Conservation (phyloP, 2,888 invertebrate genomes). For the Cephonodes hylas region DNA sequence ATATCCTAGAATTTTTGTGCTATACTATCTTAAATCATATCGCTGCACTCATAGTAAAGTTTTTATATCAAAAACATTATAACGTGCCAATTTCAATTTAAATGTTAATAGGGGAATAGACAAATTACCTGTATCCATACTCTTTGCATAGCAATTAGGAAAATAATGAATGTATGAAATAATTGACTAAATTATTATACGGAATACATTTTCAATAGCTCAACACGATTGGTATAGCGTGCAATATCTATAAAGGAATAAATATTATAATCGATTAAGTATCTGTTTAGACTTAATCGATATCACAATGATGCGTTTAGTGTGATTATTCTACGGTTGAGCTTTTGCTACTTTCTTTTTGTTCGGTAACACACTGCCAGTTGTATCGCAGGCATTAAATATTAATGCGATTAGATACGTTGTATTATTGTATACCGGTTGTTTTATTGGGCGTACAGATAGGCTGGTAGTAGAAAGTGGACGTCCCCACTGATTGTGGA, state of each 20-base stretch:
- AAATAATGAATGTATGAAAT: neutral
- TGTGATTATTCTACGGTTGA: constrained; percentile 9
- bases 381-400: neutral
- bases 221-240: neutral
- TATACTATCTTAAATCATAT: too few relatives aligned
- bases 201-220: neutral
- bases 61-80: neutral
- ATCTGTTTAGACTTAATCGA: neutral
- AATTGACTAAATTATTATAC: neutral
- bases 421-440: neutral
- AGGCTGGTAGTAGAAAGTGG: neutral
- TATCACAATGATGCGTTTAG: constrained; percentile 12
- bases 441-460: neutral
- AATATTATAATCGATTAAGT: neutral
- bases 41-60: too few relatives aligned
- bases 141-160: neutral
- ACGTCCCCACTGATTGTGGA: neutral
- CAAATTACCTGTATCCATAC: neutral
- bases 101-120: neutral
- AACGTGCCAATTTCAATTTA: neutral
- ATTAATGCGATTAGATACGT: neutral
- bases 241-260: neutral
- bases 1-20: too few relatives aligned
- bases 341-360: constrained; percentile 15
- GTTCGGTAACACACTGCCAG: neutral